These are phyloP conservation scores for Patella pellucida DNA, from an alignment of 2,888 invertebrate genomes.

Conservation along the genomic window DNA sequence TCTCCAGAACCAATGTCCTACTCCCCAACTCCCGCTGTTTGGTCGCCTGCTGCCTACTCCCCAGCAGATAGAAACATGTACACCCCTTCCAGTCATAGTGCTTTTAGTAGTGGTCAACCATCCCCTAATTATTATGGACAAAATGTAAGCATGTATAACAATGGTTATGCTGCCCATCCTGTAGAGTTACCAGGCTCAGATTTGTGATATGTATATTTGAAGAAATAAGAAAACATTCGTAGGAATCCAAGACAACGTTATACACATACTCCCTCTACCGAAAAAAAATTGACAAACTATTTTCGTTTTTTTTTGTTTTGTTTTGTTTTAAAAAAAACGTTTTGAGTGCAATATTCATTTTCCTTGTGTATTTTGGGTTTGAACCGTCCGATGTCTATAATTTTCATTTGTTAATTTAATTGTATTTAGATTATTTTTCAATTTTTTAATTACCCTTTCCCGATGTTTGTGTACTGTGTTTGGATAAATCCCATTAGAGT, in stretches of 20 bases:
- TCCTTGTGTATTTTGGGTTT: not conserved
- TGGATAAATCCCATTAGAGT: not conserved
- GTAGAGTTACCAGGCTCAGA: slow-evolving; percentile 21
- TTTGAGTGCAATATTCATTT: slow-evolving; percentile 6
- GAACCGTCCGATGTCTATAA: not conserved
- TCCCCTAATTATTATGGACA: slow-evolving; percentile 3
- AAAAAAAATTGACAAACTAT: not conserved
- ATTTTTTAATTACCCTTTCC: not conserved
- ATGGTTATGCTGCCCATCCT: slow-evolving; percentile 2
- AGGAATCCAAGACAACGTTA: not conserved
- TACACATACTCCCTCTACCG: not conserved
- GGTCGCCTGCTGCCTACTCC: not conserved
- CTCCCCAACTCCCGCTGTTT: not conserved
- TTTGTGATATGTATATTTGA: slow-evolving; percentile 21
- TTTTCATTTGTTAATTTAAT: not conserved
- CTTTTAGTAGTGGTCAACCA: not conserved
- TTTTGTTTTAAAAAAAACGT: not conserved
- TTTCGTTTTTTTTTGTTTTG: not conserved
- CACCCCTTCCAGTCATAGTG: not conserved
- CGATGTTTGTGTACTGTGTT: not conserved
- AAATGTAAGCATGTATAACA: slow-evolving; percentile 6
- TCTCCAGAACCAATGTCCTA: not conserved
- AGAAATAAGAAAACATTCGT: slow-evolving; percentile 3
- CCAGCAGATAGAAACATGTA: not conserved
- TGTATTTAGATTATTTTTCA: not conserved